Evolutionary conservation across 2,797 vertebrate species (phyloP).

Genomic region (Momotus momota): DNA sequence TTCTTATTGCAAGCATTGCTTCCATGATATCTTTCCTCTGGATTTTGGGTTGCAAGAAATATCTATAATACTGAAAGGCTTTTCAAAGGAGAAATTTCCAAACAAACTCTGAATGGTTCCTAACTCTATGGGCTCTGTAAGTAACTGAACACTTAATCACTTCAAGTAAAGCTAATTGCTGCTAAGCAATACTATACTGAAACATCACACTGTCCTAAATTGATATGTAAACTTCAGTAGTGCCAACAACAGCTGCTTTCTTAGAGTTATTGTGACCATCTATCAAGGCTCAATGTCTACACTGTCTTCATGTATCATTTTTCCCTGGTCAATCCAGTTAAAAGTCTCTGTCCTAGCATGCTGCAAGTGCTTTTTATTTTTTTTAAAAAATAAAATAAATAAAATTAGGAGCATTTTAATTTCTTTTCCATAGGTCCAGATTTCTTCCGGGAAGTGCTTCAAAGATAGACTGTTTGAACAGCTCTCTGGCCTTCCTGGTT

Average conservation of each 20-base stretch:
- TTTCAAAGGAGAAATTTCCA: not conserved
- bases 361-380: not conserved
- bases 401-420: not conserved
- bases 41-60: not conserved
- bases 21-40: not conserved
- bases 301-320: not conserved
- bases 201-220: conserved; percentile 38
- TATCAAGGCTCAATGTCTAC: conserved; percentile 7
- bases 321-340: not conserved
- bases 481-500: not conserved
- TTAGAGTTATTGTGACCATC: conserved; percentile 33
- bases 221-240: conserved; percentile 53
- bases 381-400: not conserved
- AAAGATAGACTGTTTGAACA: not conserved
- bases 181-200: conserved; percentile 34
- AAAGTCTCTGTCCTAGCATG: not conserved
- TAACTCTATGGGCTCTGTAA: not conserved
- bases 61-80: not conserved
- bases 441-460: not conserved
- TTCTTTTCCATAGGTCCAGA: not conserved
- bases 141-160: conserved; percentile 21
- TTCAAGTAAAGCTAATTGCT: conserved; percentile 34
- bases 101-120: not conserved
- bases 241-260: conserved; percentile 66
- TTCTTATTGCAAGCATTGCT: not conserved